A percentile compares a stretch with the other conserved stretches of the same genome.
Evolutionary conservation across 2,113 vertebrate species (phyloP).

Genomic region (Anguilla japonica): DNA sequence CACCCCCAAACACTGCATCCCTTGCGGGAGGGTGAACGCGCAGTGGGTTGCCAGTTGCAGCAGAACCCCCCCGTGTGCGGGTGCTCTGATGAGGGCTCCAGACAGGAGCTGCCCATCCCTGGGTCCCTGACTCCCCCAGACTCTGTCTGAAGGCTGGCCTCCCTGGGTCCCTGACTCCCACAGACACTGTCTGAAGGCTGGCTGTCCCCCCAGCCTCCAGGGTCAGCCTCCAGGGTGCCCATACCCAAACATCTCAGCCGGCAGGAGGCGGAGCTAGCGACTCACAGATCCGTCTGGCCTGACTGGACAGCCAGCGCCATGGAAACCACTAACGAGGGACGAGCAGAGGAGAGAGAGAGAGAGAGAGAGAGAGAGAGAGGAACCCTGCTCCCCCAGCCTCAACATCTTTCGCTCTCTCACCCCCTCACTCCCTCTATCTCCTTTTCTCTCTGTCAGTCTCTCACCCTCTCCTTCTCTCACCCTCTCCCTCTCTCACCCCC

Average conservation of each 20-base stretch:
- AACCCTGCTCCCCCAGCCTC: not conserved
- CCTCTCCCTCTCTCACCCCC: too few relatives aligned
- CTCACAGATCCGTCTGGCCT: conserved; percentile 41
- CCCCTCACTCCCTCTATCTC: too few relatives aligned
- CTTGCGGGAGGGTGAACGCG: too few relatives aligned
- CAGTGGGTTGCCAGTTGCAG: not conserved
- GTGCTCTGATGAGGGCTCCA: not conserved
- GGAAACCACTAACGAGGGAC: conserved; percentile 44
- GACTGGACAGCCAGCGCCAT: conserved; percentile 35
- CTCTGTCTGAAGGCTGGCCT: too few relatives aligned
- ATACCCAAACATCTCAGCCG: conserved; percentile 51
- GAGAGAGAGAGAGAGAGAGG: conserved; percentile 51
- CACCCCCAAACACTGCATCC: too few relatives aligned
- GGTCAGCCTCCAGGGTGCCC: conserved; percentile 56
- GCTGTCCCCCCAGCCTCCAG: too few relatives aligned
- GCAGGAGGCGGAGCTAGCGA: conserved; percentile 49
- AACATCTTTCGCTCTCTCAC: too few relatives aligned
- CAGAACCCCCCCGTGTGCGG: not conserved
- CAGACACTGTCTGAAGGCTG: conserved; percentile 21
- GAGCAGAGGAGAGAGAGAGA: conserved; percentile 9
- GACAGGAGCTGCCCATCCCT: not conserved
- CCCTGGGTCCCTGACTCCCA: too few relatives aligned
- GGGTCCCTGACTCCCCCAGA: not conserved
- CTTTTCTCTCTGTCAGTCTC: too few relatives aligned
- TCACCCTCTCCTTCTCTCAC: too few relatives aligned